A percentile compares a stretch with the other conserved stretches of the same genome.
Evolutionary conservation across 2,888 invertebrate genomes (phyloP).

Genomic region (Athripsodes cinereus): DNA sequence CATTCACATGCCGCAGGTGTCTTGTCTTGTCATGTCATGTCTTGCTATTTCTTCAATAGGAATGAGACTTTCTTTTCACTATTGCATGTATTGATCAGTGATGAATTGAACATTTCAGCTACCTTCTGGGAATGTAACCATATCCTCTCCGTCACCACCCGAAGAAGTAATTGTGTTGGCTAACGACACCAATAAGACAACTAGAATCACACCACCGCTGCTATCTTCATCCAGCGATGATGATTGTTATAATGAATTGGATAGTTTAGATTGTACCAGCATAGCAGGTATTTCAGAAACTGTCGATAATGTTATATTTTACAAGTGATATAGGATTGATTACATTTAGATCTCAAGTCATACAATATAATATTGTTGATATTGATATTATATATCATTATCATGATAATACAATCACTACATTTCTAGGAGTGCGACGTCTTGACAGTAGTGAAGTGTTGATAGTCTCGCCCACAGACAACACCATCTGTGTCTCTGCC

Average conservation of each 20-base stretch:
- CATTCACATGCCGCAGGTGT: background rate
- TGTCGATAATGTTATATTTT: too few species aligned
- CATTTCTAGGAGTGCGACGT: constrained; percentile 54
- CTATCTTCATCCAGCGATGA: constrained; percentile 72
- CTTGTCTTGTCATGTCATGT: too few species aligned
- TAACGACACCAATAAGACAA: constrained; percentile 68
- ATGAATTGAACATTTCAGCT: constrained; percentile 27
- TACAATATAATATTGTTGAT: background rate
- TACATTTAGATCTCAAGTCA: background rate
- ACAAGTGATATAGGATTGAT: too few species aligned
- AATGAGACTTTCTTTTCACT: too few species aligned
- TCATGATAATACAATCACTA: too few species aligned
- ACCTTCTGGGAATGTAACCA: constrained; percentile 46
- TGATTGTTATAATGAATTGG: constrained; percentile 68
- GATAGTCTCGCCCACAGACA: constrained; percentile 65
- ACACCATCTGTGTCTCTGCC: constrained; percentile 32
- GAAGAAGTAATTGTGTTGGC: constrained; percentile 77
- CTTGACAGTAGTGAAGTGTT: constrained; percentile 83
- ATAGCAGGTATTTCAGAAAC: background rate
- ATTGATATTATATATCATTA: too few species aligned
- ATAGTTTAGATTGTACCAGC: constrained; percentile 59
- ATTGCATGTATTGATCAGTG: too few species aligned
- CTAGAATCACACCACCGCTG: constrained; percentile 40
- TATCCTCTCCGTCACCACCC: constrained; percentile 38
- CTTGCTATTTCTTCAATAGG: too few species aligned